Conservation (phyloP, 2,113 vertebrate species). For the Microtus ochrogaster region DNA sequence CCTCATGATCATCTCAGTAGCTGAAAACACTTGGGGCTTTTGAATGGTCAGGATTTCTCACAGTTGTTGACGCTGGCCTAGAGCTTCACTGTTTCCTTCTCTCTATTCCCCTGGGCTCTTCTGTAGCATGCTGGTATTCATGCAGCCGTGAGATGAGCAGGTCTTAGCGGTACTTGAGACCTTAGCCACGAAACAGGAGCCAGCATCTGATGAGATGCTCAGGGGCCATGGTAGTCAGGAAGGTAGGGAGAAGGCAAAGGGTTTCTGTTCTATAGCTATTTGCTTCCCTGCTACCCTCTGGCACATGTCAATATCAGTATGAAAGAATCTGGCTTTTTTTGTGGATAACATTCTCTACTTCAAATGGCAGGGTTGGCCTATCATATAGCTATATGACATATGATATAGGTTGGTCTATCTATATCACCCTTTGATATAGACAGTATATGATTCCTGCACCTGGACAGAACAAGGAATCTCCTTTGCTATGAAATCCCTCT, state of each 20-base stretch:
- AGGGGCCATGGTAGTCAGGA: neutral
- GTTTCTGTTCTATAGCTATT: neutral
- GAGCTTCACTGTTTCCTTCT: too few species aligned
- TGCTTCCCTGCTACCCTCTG: neutral
- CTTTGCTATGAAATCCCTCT: neutral
- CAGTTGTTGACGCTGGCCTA: neutral
- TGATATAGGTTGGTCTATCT: neutral
- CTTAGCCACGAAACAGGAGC: neutral
- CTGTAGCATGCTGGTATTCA: neutral
- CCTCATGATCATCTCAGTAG: neutral
- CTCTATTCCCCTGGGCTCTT: neutral
- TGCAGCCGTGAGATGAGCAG: neutral
- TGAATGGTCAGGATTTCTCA: neutral
- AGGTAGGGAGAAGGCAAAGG: neutral
- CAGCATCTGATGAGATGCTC: too few species aligned
- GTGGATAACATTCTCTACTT: neutral
- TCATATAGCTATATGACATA: neutral
- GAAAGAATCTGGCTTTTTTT: neutral
- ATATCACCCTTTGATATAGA: neutral
- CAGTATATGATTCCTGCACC: neutral
- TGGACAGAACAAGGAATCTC: neutral
- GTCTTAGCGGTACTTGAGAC: neutral
- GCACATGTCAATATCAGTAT: neutral
- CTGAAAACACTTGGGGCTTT: too few species aligned
- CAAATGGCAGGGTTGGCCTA: neutral